Percentiles rank a stretch among this genome's conserved stretches.
Conservation (phyloP, 2,888 invertebrate genomes). For the Acrocera orbiculus region DNA sequence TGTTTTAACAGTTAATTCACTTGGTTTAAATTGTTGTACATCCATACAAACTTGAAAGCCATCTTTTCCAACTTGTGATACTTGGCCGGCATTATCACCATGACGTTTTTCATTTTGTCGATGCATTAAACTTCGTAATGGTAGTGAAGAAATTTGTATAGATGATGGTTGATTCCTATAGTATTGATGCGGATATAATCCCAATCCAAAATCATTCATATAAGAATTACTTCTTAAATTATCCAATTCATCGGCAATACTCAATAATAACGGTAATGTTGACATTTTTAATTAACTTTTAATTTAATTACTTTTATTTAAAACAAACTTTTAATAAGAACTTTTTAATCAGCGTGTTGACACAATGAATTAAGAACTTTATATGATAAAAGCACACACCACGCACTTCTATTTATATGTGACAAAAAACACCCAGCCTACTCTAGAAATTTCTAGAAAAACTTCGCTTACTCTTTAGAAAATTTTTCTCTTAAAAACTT, state of each 20-base stretch:
- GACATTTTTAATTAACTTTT: too few relatives aligned
- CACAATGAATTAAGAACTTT: too few relatives aligned
- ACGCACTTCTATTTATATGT: too few relatives aligned
- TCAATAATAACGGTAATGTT: constrained; percentile 2
- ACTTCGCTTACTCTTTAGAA: too few relatives aligned
- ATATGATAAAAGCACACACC: too few relatives aligned
- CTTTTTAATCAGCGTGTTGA: too few relatives aligned
- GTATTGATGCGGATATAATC: constrained; percentile 2
- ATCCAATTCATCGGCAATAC: constrained; percentile 2
- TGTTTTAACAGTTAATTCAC: constrained; percentile 52
- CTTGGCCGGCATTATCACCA: background rate
- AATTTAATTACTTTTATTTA: too few relatives aligned
- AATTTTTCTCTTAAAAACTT: too few relatives aligned
- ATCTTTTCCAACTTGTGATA: constrained; percentile 36
- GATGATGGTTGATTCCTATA: background rate
- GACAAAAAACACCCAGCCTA: too few relatives aligned
- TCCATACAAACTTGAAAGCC: constrained; percentile 52
- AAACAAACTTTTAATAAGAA: too few relatives aligned
- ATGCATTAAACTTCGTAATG: constrained; percentile 21
- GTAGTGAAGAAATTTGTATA: constrained; percentile 22
- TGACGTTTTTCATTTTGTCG: constrained; percentile 10
- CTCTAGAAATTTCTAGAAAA: too few relatives aligned
- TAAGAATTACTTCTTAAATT: background rate
- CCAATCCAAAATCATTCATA: constrained; percentile 2
- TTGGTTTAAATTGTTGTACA: constrained; percentile 50